A percentile compares a stretch with the other conserved stretches of the same genome.
Conservation (phyloP, 2,113 vertebrate species). For the Geothlypis trichas region DNA sequence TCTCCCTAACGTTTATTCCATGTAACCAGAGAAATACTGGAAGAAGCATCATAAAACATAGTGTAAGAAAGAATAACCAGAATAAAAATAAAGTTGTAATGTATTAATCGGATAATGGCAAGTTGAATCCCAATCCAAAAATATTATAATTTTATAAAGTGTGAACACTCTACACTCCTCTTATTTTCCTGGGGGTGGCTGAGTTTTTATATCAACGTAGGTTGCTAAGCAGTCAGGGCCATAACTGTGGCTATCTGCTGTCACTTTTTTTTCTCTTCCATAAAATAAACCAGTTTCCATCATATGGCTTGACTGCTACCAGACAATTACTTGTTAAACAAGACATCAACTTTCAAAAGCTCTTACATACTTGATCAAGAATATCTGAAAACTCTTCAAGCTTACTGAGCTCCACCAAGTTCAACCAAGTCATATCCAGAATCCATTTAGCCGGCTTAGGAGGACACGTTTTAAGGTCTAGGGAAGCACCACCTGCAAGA, state of each 20-base stretch:
- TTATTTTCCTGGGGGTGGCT: accelerated
- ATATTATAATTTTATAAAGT: neutral
- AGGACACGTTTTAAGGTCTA: constrained; percentile 92
- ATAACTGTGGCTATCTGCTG: neutral
- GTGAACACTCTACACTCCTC: neutral
- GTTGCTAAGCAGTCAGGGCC: neutral
- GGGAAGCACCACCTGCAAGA: constrained; percentile 88
- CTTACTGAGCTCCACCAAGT: constrained; percentile 93
- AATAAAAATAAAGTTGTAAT: neutral
- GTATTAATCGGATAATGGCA: neutral
- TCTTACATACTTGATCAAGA: constrained; percentile 82
- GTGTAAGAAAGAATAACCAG: neutral
- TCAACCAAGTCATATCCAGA: constrained; percentile 95
- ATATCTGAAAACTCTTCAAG: constrained; percentile 90
- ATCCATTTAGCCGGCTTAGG: constrained; percentile 95
- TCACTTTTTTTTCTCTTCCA: neutral
- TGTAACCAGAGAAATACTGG: neutral
- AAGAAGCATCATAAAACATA: neutral
- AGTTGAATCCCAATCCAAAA: neutral
- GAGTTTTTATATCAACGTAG: neutral
- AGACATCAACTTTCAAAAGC: neutral
- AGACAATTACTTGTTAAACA: neutral
- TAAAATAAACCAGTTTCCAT: neutral
- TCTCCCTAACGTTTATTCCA: neutral
- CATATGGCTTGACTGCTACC: neutral